Conservation (phyloP, 2,113 vertebrate species). For the Macquaria australasica region DNA sequence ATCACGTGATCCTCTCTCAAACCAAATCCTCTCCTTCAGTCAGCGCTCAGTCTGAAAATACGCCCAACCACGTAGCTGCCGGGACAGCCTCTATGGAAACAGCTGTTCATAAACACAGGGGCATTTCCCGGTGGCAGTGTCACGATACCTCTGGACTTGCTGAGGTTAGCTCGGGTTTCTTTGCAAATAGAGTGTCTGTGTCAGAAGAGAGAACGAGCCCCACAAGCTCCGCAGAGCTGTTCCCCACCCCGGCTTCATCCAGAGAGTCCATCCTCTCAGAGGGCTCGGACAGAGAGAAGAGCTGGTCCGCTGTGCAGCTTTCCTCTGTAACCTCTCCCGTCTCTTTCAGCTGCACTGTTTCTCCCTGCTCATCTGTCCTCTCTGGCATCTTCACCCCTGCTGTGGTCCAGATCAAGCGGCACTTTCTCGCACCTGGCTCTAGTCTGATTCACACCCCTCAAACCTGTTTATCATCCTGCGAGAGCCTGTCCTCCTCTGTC, state of each 20-base stretch:
- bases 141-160: conserved; percentile 49
- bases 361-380: conserved; percentile 80
- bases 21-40: conserved; percentile 31
- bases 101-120: conserved; percentile 70
- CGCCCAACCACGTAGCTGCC: conserved; percentile 16
- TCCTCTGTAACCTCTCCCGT: conserved; percentile 67
- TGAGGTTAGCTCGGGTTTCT: conserved; percentile 73
- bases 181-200: conserved; percentile 59
- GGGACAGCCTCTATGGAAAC: conserved; percentile 69
- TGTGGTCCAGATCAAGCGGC: conserved; percentile 85
- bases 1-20: conserved; percentile 43
- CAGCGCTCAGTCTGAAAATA: conserved; percentile 68
- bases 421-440: conserved; percentile 88
- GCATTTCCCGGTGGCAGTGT: conserved; percentile 60
- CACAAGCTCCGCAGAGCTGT: conserved; percentile 71
- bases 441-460: conserved; percentile 85
- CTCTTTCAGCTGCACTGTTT: conserved; percentile 74
- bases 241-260: conserved; percentile 79
- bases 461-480: conserved; percentile 84
- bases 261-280: conserved; percentile 83
- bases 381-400: conserved; percentile 84
- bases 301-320: conserved; percentile 60
- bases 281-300: conserved; percentile 70
- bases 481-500: conserved; percentile 78
- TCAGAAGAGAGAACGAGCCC: conserved; percentile 71